Base-by-base conservation (phyloP, 2,797 vertebrate genomes). In the Eospalax fontanierii region DNA sequence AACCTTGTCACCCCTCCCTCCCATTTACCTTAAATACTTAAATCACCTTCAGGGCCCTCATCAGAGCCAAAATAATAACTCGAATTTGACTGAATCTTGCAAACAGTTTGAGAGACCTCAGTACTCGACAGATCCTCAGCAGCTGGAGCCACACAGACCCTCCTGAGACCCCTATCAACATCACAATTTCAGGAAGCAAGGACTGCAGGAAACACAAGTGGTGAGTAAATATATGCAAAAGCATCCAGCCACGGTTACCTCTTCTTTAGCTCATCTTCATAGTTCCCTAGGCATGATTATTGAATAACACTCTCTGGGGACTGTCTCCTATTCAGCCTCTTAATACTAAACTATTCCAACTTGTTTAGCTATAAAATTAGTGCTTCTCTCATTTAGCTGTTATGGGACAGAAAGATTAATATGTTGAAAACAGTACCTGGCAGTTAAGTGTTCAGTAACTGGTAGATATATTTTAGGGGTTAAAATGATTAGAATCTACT, bases 21-120 rank as follows among this genome's bases (percentile, higher is more conserved):
- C 63, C 66, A 54, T 71, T 93, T 61, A 59, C 70, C 50, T 79
- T 3, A 38, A 92, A 83, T 6, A 86, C 54, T 95, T 63, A 71
- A 94, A 92, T 97, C 87, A 98, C 98, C 98, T 98, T 98, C n/a
- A 98, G 78, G n/a, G 97, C 96, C 94, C 97, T 98, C 71, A 90
- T 91, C 28, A 98, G 90, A 78, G 98, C 95, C 96, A 98, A 94
- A 95, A 98, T 96, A 74, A 98, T 98, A 70, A 98, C 91, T 54
- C 96, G 96, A 40, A 98, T 91, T 92, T 98, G 97, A 71, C 35
- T 87, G 74, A 98, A 96, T 87, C 93, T 97, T 65, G 97, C 89
- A 87, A 98, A 97, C 38, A 98, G 97, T 94, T 98, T 98, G 79
- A 98, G 96, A 87, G 97, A 97, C 15, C 98, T 94, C 82, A 98